A percentile compares a stretch with the other conserved stretches of the same genome.
phyloP scores from a whole-genome alignment of 2,888 invertebrate species.

The Melinaea marsaeus region DNA sequence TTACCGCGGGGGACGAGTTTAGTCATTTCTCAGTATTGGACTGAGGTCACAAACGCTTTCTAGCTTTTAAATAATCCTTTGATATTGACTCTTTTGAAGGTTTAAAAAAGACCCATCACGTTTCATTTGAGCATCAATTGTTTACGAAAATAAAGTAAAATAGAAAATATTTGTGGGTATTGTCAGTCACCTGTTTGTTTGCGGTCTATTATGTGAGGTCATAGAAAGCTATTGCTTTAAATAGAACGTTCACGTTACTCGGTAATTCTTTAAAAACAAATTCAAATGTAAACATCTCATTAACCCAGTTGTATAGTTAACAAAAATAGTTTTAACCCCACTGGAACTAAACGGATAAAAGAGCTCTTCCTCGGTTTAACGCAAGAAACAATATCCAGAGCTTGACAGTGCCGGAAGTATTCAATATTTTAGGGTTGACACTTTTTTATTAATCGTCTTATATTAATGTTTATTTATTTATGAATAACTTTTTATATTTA shows the following conservation, averaged over 20 bases:
- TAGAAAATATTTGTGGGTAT: background rate
- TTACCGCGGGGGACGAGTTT: constrained; percentile 30
- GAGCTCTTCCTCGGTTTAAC: constrained; percentile 40
- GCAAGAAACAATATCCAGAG: constrained; percentile 49
- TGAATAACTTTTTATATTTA: background rate
- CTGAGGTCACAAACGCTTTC: constrained; percentile 12
- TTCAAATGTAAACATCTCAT: constrained; percentile 21
- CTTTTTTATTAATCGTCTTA: constrained; percentile 12
- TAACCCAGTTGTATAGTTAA: constrained; percentile 18
- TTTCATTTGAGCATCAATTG: too few species aligned
- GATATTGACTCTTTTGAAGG: background rate
- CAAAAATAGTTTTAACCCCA: constrained; percentile 23
- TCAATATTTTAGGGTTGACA: constrained; percentile 43
- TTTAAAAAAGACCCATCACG: too few species aligned
- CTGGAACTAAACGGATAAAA: constrained; percentile 32
- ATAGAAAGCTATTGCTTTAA: constrained; percentile 7
- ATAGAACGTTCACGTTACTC: constrained; percentile 7
- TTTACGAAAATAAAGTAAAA: too few species aligned
- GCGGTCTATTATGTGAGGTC: constrained; percentile 3
- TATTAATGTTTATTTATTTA: background rate
- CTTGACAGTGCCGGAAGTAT: constrained; percentile 44
- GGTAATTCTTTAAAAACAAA: constrained; percentile 17
- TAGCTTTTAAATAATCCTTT: constrained; percentile 1
- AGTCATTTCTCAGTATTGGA: constrained; percentile 11
- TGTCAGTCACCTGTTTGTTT: constrained; percentile 2